phyloP scores from a whole-genome alignment of 2,113 vertebrate genomes.

The Nicator chloris region DNA sequence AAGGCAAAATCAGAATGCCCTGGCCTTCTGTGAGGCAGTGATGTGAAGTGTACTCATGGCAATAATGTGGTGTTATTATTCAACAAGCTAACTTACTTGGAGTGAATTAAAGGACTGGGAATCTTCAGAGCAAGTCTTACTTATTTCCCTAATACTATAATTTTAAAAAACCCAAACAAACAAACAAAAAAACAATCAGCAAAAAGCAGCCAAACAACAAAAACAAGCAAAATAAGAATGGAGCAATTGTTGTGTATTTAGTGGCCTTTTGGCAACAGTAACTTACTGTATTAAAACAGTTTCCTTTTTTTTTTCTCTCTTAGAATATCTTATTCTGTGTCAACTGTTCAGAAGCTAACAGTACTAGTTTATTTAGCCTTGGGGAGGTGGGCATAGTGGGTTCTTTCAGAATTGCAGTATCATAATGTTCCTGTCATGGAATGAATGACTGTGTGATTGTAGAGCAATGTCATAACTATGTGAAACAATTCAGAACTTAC shows the following conservation, averaged over 20 bases:
- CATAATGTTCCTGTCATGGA: neutral
- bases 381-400: neutral
- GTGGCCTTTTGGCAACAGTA: neutral
- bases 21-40: neutral
- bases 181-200: neutral
- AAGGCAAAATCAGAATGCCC: neutral
- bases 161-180: neutral
- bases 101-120: neutral
- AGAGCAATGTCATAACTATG: neutral
- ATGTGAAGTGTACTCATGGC: neutral
- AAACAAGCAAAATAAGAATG: neutral
- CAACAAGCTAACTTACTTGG: neutral
- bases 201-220: neutral
- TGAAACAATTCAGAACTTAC: neutral
- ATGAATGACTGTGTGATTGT: neutral
- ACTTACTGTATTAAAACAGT: neutral
- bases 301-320: neutral
- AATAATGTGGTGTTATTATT: neutral
- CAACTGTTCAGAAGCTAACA: neutral
- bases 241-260: neutral
- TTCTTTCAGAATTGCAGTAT: neutral
- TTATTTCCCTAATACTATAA: neutral
- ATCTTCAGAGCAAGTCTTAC: neutral
- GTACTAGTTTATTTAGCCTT: neutral
- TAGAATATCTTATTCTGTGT: neutral